Percentiles rank a stretch among this genome's conserved stretches.
Evolutionary conservation across 2,888 invertebrate species (phyloP).

Genomic region (Metalampra italica): DNA sequence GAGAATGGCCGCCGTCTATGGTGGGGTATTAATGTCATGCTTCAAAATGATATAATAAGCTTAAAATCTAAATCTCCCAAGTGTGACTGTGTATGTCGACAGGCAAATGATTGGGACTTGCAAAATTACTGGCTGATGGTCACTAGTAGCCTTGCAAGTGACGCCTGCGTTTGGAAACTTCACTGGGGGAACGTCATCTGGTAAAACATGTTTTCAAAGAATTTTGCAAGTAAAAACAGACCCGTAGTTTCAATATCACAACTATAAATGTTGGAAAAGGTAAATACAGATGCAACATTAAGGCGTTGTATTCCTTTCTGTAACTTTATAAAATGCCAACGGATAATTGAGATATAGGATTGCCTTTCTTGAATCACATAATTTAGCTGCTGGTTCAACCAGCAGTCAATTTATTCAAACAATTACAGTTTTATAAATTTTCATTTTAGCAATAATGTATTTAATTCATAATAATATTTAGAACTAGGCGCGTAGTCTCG

Average conservation of each 20-base stretch:
- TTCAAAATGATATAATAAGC: constrained; percentile 64
- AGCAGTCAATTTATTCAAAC: no score
- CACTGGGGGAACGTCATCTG: constrained; percentile 36
- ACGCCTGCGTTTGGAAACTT: constrained; percentile 55
- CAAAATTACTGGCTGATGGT: constrained; percentile 62
- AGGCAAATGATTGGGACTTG: constrained; percentile 71
- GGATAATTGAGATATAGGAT: background rate
- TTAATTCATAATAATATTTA: no score
- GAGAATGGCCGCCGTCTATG: constrained; percentile 37
- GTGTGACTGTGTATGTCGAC: constrained; percentile 66
- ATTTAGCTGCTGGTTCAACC: no score
- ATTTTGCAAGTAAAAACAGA: no score
- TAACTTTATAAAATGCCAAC: background rate
- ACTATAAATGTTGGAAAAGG: no score
- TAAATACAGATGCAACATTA: constrained; percentile 10
- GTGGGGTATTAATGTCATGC: constrained; percentile 72
- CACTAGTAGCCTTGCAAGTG: constrained; percentile 67
- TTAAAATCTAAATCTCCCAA: constrained; percentile 71
- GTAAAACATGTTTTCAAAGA: background rate
- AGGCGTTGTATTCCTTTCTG: no score
- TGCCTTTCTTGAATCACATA: no score
- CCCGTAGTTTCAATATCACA: no score
- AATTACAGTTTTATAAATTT: no score
- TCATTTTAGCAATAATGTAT: no score
- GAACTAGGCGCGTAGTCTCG: no score